Evolutionary conservation across 2,888 invertebrate genomes (phyloP), one percentile per base, ranked within the genome.

Genomic region (Taphrorychus bicolor): DNA sequence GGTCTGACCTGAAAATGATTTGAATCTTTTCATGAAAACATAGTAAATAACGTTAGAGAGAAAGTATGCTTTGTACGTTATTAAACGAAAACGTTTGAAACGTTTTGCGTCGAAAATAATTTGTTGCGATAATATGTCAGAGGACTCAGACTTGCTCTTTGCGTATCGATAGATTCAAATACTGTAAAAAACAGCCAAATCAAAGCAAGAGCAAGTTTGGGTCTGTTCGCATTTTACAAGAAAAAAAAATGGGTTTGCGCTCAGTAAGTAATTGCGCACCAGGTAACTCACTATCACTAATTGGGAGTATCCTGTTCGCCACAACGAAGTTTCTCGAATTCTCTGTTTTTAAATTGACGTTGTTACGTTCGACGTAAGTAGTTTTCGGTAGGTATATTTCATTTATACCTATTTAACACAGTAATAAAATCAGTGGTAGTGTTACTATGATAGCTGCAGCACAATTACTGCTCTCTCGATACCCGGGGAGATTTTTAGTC

Each of bases 361-460:
- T 53, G 59, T 24, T 51, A 64, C 54, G 64, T 73, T 73, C 77
- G 79, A 84, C 85, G 86, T 86, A 86, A 86, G 86, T 86, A 86
- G 83, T 82, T 69, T n/a, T 84, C 84, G 86, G 86, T 86, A 86
- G 86, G 86, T 86, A 86, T 86, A 84, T 84, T 85, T 83, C 73
- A 79, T 76, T 80, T 81, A 81, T 82, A 81, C 82, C 82, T 82
- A 79, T 80, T 66, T 59, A 60, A 65, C 22, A 59, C 3, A 53
- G 5, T 18, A 16, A 18, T 16, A 16, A 57, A 42, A 42, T 59
- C 22, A 54, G 53, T 53, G 61, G 61, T 61, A 54, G 61, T 53
- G 61, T 61, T 54, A 61, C 54, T 61, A 61, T 61, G 54, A 54
- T 16, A 11, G n/a, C n/a, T n/a, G n/a, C n/a, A n/a, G n/a, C n/a